A percentile compares a stretch with the other conserved stretches of the same genome.
phyloP scores from a whole-genome alignment of 2,797 vertebrate species.

The Sebastes miniatus region DNA sequence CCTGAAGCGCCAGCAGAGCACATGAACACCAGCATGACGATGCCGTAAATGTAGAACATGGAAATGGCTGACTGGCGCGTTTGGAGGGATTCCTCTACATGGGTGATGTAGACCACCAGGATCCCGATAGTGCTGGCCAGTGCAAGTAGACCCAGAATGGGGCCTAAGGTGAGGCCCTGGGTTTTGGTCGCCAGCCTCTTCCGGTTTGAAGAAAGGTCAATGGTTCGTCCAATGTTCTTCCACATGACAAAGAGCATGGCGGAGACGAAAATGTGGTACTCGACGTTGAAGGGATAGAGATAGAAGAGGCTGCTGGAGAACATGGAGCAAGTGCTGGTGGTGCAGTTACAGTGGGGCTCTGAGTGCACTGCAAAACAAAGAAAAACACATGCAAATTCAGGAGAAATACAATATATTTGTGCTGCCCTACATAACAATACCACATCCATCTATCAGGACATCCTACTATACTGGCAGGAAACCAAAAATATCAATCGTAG shows the following conservation, averaged over 20 bases:
- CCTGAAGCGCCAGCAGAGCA: conserved; percentile 82
- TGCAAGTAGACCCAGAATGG: conserved; percentile 85
- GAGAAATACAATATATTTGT: not conserved
- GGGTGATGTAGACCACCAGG: conserved; percentile 90
- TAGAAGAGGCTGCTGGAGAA: conserved; percentile 92
- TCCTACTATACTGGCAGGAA: not conserved
- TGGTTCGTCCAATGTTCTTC: conserved; percentile 94
- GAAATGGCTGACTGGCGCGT: conserved; percentile 86
- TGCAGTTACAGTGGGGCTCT: conserved; percentile 90
- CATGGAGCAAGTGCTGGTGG: conserved; percentile 85
- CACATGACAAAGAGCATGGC: conserved; percentile 95
- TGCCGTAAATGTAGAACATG: conserved; percentile 93
- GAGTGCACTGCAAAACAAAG: conserved; percentile 80
- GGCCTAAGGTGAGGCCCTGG: conserved; percentile 82
- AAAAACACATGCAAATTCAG: conserved; percentile 20
- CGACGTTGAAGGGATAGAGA: conserved; percentile 96
- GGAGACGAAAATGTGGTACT: conserved; percentile 97
- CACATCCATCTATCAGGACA: not conserved
- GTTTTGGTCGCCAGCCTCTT: conserved; percentile 80
- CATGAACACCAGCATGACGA: conserved; percentile 88
- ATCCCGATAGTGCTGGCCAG: conserved; percentile 90
- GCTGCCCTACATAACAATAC: not conserved
- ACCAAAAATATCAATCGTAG: not conserved
- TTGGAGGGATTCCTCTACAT: conserved; percentile 84
- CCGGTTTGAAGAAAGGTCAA: conserved; percentile 80